A percentile compares a stretch with the other conserved stretches of the same genome.
Evolutionary conservation across 2,113 vertebrate genomes (phyloP).

Genomic region (Trinectes maculatus): DNA sequence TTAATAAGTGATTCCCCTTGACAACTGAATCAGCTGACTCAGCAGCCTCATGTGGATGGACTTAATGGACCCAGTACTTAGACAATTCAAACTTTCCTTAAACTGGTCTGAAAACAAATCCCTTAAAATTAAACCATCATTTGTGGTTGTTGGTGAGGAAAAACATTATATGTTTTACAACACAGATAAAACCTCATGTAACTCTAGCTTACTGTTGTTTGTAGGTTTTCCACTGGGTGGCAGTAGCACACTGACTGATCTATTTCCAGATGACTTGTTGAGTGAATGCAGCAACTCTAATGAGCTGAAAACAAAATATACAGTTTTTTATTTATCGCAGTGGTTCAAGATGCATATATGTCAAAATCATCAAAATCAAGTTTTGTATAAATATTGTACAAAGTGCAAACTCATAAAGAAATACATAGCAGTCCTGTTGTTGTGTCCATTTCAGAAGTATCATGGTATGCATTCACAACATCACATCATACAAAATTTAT

Average conservation of each 20-base stretch:
- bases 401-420: not conserved
- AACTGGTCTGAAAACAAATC: no score
- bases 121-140: no score
- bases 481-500: not conserved
- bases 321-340: no score
- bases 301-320: not conserved
- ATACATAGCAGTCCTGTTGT: not conserved
- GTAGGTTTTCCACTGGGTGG: slow-evolving; percentile 32
- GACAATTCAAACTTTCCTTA: no score
- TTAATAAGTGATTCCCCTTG: no score
- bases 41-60: no score
- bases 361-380: not conserved
- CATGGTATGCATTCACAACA: not conserved
- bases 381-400: not conserved
- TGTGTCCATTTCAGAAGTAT: slow-evolving; percentile 8
- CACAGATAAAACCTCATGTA: not conserved
- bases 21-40: no score
- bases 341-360: not conserved
- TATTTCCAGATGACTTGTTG: not conserved
- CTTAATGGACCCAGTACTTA: no score
- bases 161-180: no score
- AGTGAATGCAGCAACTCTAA: not conserved
- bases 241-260: slow-evolving; percentile 31
- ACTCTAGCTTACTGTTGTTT: not conserved
- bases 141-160: no score